Evolutionary conservation across 2,113 vertebrate genomes (phyloP), one percentile per base, ranked within the genome.

Genomic region (Ursus arctos): DNA sequence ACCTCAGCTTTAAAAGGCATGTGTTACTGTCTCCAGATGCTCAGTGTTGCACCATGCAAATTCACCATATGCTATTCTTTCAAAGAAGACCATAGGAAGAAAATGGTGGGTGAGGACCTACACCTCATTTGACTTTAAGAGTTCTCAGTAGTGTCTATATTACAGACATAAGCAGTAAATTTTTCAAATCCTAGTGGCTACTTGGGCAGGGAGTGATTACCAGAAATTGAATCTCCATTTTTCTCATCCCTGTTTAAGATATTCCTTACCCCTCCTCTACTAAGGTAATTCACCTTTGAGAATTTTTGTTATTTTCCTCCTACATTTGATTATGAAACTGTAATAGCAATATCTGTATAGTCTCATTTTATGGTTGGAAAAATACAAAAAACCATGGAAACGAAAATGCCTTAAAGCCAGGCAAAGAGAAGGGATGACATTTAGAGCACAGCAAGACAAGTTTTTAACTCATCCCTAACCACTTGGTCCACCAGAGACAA

Each of bases 391-490:
- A 83, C 12, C 21, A 51, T 33, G 33, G 14, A 87, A 94, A 53
- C 5, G 89, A 51, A 88, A 95, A 85, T 65, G 21, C 1, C 31
- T 94, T 95, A 96, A 92, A 76, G 21, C 9, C 22, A 74, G 79
- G 85, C 77, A 87, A 92, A 87, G 19, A 88, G 4, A 88, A 61
- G 12, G 4, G 40, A 31, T 61, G 57, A 16, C 11, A 19, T 72
- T 83, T 74, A 86, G 10, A 76, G 14, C 6, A 40, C 9, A 86
- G 26, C 11, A 86, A 88, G 47, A 7, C 2, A n/a, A 85, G 14
- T n/a, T 82, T 90, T 9, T 40, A 67, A 57, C n/a, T 67, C 31
- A 28, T 47, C 26, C 15, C 31, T 40, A 40, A 11, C 18, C 26
- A 36, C 18, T 67, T 71, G 55, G 22, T 12, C 74, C 36, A 61